Evolutionary conservation across 2,797 vertebrate species (phyloP), one percentile per base, ranked within the genome.

Genomic region (Ctenochaetus hawaiiensis): DNA sequence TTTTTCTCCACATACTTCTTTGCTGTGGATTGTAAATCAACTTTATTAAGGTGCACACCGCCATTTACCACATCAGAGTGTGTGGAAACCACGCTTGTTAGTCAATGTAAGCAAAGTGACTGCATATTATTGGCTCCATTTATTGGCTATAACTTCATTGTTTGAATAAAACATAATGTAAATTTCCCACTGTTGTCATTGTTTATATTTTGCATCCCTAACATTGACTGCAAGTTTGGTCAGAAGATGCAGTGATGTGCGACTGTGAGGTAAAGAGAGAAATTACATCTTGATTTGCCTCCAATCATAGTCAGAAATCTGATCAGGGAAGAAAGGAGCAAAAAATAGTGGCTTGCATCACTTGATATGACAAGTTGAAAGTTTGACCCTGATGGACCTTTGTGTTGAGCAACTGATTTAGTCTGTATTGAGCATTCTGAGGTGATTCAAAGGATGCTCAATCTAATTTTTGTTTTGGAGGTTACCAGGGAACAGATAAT

Each of bases 331-430:
- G 3, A 13, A 58, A 54, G 30, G 44, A 51, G 45, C 17, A 49
- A 20, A 26, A 72, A 82, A 79, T 59, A 67, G 67, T 20, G 51
- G 54, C n/a, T 70, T 60, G 49, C 41, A 48, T 81, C 44, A 54
- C 39, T 68, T 65, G 61, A 57, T 45, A 10, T 58, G 61, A 53
- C 52, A 10, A 26, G 22, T 39, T 47, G 77, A 78, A 49, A 78
- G 2, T 43, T 9, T 77, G 68, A 75, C 52, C 13, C 71, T 58
- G 54, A 26, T 76, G 70, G 57, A 82, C 68, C 4, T 43, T 59
- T 53, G 58, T 60, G 63, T 47, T 30, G 41, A 57, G 11, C 61
- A 73, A 26, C 37, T 64, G 63, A 60, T 78, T 65, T 54, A 16
- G 17, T 52, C 26, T 71, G 47, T 72, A 26, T 53, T 45, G 22